Evolutionary conservation across 2,797 vertebrate species (phyloP).

Genomic region (Luscinia megarhynchos): DNA sequence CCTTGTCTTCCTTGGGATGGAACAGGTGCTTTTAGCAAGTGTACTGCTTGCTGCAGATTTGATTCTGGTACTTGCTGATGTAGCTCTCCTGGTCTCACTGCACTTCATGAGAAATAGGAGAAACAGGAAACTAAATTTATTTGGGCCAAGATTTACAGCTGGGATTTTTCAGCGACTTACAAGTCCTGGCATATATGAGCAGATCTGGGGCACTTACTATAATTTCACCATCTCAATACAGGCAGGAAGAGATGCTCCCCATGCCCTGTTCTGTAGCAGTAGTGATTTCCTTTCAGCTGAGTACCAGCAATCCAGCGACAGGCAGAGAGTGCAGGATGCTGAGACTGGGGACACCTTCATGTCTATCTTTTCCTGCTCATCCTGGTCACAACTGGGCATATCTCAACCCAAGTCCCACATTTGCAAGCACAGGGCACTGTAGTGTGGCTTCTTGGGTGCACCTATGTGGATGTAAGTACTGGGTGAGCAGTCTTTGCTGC

Average conservation of each 20-base stretch:
- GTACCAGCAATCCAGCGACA: not conserved
- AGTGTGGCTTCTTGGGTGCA: not conserved
- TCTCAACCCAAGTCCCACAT: not conserved
- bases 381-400: not conserved
- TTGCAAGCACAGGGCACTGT: not conserved
- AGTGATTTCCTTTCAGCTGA: not conserved
- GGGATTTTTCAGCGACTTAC: not conserved
- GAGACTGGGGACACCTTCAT: not conserved
- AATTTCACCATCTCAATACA: not conserved
- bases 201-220: not conserved
- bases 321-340: not conserved
- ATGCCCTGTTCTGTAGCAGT: not conserved
- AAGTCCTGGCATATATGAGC: not conserved
- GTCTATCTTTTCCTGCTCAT: not conserved
- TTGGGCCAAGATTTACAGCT: not conserved
- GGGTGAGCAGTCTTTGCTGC: not conserved
- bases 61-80: not conserved
- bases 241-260: not conserved
- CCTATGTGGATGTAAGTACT: not conserved
- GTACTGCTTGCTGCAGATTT: not conserved
- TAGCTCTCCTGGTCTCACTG: not conserved
- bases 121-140: not conserved
- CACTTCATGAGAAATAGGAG: not conserved
- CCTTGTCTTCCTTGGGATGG: not conserved
- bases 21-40: not conserved